Evolutionary conservation across 1,140 invertebrate species (phyloP).

Genomic region (Pseudomyrmex concolor): DNA sequence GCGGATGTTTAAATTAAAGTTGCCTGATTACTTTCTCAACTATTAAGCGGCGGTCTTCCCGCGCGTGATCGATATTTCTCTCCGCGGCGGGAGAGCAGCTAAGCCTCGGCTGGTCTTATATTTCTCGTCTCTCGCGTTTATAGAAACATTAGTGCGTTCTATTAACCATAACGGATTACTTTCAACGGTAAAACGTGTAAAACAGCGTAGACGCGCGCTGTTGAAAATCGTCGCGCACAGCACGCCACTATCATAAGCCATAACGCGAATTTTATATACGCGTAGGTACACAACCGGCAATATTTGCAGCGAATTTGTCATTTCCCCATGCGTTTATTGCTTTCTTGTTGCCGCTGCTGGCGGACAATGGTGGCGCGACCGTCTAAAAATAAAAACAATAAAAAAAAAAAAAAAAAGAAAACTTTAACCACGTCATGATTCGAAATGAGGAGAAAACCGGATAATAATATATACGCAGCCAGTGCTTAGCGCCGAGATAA

Average conservation of each 20-base stretch:
- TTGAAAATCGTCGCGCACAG: constrained; percentile 57
- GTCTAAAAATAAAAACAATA: constrained; percentile 21
- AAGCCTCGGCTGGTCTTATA: constrained; percentile 18
- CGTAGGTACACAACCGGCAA: constrained; percentile 49
- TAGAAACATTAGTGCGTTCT: constrained; percentile 37
- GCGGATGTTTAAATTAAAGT: constrained; percentile 48
- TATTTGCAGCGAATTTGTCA: constrained; percentile 74
- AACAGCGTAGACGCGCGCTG: constrained; percentile 18
- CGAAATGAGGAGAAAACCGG: constrained; percentile 2
- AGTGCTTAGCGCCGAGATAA: constrained; percentile 12
- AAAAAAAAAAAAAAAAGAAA: no score
- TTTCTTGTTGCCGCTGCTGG: constrained; percentile 67
- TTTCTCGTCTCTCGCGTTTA: background rate
- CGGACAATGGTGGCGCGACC: constrained; percentile 21
- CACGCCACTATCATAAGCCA: constrained; percentile 52
- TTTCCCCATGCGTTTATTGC: constrained; percentile 71
- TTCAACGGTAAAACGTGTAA: constrained; percentile 21
- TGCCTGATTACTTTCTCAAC: constrained; percentile 40
- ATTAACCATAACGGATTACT: constrained; percentile 45
- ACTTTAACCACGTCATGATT: constrained; percentile 25
- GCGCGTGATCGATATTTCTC: background rate
- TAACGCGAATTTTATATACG: constrained; percentile 69
- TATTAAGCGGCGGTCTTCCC: background rate
- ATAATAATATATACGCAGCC: constrained; percentile 45
- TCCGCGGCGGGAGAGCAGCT: background rate